These are phyloP conservation scores for Basileuterus tristriatus DNA, from an alignment of 2,797 vertebrate species.

Conservation along the genomic window DNA sequence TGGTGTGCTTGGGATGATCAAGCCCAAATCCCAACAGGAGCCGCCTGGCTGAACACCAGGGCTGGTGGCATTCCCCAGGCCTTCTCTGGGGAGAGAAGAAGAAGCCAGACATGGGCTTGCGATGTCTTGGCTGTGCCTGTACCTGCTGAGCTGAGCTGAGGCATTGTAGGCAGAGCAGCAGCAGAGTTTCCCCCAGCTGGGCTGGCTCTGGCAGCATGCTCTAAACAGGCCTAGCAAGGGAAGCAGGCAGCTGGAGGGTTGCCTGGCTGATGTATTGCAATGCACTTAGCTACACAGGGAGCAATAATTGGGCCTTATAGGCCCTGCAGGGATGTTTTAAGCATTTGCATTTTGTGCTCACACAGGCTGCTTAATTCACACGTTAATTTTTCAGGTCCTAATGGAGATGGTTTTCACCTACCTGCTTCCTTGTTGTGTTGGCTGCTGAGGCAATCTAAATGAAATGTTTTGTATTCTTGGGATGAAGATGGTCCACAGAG, in stretches of 20 bases:
- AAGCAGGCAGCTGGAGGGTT: neutral
- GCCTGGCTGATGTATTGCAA: neutral
- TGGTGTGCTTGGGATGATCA: neutral
- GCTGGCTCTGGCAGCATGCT: neutral
- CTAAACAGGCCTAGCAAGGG: neutral
- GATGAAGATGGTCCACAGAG: neutral
- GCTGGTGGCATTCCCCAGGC: neutral
- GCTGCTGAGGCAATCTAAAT: neutral
- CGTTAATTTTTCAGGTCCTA: slow-evolving; percentile 1
- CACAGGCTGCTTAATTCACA: neutral
- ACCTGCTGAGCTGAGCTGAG: neutral
- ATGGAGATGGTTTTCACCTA: neutral
- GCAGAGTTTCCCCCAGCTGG: neutral
- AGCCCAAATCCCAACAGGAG: neutral
- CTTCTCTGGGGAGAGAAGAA: neutral
- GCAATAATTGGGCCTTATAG: neutral
- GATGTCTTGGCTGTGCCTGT: neutral
- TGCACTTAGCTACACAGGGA: neutral
- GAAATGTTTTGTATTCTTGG: neutral
- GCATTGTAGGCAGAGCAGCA: neutral
- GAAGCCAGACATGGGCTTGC: neutral
- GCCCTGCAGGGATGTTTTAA: slow-evolving; percentile 11
- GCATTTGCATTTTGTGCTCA: neutral
- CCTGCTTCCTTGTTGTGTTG: neutral
- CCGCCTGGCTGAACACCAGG: neutral